Percentiles rank a stretch among this genome's conserved stretches.
phyloP scores from a whole-genome alignment of 2,888 invertebrate genomes.

The Trissolcus japonicus region DNA sequence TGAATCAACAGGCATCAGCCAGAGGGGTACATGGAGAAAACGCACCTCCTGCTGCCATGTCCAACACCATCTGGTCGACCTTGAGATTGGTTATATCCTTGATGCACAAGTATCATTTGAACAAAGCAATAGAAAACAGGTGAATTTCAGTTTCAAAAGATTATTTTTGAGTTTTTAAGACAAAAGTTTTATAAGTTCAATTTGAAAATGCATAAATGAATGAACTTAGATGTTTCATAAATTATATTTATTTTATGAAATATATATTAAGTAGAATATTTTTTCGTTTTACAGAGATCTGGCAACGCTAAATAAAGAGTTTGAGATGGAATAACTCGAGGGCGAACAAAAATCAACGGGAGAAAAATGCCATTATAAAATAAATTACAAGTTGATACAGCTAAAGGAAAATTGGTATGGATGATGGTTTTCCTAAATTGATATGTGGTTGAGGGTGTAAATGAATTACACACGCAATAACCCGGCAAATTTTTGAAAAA shows the following conservation, averaged over 20 bases:
- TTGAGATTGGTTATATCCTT: conserved; percentile 91
- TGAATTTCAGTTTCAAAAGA: conserved; percentile 57
- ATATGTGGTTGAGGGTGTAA: too few relatives aligned
- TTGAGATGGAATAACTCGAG: conserved; percentile 70
- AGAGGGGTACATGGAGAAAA: conserved; percentile 78
- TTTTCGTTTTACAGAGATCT: conserved; percentile 69
- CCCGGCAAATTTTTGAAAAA: too few relatives aligned
- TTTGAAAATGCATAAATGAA: too few relatives aligned
- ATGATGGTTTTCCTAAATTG: neutral
- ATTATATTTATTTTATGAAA: neutral
- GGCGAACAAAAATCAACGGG: conserved; percentile 2
- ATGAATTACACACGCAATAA: too few relatives aligned
- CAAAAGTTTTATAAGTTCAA: neutral
- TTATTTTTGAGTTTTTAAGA: neutral
- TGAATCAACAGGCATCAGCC: conserved; percentile 92
- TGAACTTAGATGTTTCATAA: too few relatives aligned
- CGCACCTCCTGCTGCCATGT: conserved; percentile 81
- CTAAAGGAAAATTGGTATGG: neutral
- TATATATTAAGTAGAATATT: neutral
- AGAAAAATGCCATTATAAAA: conserved; percentile 9
- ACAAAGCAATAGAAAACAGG: conserved; percentile 78
- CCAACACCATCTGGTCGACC: conserved; percentile 96
- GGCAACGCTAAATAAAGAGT: conserved; percentile 74
- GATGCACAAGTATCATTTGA: conserved; percentile 81
- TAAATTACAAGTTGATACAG: neutral